These are phyloP conservation scores for Heliconius hermathena DNA, from an alignment of 1,140 invertebrate species.

Conservation along the genomic window DNA sequence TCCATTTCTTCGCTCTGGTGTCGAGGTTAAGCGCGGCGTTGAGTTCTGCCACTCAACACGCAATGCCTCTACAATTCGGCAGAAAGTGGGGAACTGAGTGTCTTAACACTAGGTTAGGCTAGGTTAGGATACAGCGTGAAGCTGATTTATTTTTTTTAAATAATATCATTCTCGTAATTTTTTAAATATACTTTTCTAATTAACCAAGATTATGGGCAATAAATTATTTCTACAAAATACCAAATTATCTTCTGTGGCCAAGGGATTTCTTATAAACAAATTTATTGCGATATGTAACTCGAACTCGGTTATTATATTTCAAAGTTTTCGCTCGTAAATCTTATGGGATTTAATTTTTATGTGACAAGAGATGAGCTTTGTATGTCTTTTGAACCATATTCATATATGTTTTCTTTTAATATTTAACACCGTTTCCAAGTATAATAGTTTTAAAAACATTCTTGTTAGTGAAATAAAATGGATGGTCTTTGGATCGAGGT, in stretches of 20 bases:
- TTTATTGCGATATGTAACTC: slow-evolving; percentile 70
- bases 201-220: slow-evolving; percentile 20
- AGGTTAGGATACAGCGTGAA: no score
- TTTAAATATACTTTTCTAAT: slow-evolving; percentile 11
- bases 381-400: slow-evolving; percentile 35
- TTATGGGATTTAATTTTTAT: slow-evolving; percentile 70
- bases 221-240: slow-evolving; percentile 49
- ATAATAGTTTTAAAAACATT: not conserved
- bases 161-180: not conserved
- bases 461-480: not conserved
- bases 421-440: not conserved
- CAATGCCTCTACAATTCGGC: no score
- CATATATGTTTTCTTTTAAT: not conserved
- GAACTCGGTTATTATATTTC: slow-evolving; percentile 76
- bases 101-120: no score
- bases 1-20: no score
- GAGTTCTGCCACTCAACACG: no score
- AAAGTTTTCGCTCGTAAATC: slow-evolving; percentile 73
- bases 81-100: no score
- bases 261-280: slow-evolving; percentile 63
- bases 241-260: slow-evolving; percentile 54
- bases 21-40: no score
- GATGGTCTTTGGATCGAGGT: no score
- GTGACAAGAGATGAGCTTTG: slow-evolving; percentile 57
- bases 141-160: no score